Evolutionary conservation across 2,888 invertebrate genomes (phyloP).

Genomic region (Thyatira batis): DNA sequence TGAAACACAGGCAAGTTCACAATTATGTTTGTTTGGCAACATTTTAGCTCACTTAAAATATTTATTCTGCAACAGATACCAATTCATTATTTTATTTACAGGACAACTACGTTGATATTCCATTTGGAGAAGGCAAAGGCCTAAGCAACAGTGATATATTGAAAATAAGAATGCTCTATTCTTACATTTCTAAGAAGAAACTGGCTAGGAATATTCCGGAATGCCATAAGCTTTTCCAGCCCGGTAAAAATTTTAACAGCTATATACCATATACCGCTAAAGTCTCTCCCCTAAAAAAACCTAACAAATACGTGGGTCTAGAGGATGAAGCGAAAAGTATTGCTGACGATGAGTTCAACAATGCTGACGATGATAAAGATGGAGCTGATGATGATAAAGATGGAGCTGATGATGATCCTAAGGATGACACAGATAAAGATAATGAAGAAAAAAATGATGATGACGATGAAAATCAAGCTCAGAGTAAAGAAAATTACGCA

Average conservation of each 20-base stretch:
- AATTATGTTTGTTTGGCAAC: too few species aligned
- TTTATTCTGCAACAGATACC: background rate
- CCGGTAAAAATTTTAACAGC: constrained; percentile 31
- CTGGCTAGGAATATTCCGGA: constrained; percentile 29
- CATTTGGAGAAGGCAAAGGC: constrained; percentile 22
- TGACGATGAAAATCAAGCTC: too few species aligned
- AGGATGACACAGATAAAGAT: too few species aligned
- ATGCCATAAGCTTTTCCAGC: constrained; percentile 52
- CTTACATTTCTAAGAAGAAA: constrained; percentile 40
- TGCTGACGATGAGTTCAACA: constrained; percentile 5
- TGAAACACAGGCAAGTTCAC: constrained; percentile 42
- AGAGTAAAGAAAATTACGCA: too few species aligned
- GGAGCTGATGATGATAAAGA: constrained; percentile 8
- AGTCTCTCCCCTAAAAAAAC: constrained; percentile 35
- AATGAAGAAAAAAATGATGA: constrained; percentile 6
- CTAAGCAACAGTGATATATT: constrained; percentile 45
- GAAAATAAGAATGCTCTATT: constrained; percentile 62
- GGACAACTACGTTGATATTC: background rate
- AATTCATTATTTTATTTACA: background rate
- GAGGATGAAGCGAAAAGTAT: constrained; percentile 12
- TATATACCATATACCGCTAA: constrained; percentile 13
- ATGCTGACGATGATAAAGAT: constrained; percentile 5
- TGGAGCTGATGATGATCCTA: background rate
- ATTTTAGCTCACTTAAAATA: too few species aligned
- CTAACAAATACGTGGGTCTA: constrained; percentile 40